These are phyloP conservation scores for Psammodynastes pulverulentus DNA, from an alignment of 2,113 vertebrate species.

Conservation along the genomic window DNA sequence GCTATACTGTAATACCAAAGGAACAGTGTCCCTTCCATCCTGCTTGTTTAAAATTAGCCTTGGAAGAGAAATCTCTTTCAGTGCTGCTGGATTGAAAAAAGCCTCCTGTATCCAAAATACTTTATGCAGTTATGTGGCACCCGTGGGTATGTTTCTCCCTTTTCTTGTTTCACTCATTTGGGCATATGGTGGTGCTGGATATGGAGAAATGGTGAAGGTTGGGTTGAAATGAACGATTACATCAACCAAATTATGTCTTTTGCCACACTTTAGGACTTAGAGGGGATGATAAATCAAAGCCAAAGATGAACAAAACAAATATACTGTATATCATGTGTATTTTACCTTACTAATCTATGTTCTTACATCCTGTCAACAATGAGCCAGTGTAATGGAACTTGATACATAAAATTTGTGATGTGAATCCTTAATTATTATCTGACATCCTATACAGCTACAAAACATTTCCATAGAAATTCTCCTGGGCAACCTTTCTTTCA, in stretches of 20 bases:
- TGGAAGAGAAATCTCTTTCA: background rate
- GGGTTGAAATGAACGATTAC: background rate
- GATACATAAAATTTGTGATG: background rate
- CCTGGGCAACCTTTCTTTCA: background rate
- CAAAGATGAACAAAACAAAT: background rate
- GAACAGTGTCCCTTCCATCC: background rate
- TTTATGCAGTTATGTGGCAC: background rate
- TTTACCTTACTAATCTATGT: too few species aligned
- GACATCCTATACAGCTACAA: background rate
- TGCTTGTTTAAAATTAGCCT: background rate
- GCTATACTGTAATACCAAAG: background rate
- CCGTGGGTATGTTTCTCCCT: background rate
- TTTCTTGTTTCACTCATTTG: background rate
- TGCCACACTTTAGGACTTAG: background rate
- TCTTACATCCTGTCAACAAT: background rate
- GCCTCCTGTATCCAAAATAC: background rate
- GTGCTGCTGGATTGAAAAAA: background rate
- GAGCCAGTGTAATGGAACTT: background rate
- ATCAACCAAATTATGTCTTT: background rate
- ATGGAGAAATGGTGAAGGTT: background rate
- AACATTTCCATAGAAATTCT: background rate
- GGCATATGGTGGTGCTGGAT: background rate
- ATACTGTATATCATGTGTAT: background rate
- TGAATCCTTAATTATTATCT: background rate
- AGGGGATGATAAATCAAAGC: background rate